Base-by-base conservation (phyloP, 2,797 vertebrate species). In the Chrysolophus pictus region DNA sequence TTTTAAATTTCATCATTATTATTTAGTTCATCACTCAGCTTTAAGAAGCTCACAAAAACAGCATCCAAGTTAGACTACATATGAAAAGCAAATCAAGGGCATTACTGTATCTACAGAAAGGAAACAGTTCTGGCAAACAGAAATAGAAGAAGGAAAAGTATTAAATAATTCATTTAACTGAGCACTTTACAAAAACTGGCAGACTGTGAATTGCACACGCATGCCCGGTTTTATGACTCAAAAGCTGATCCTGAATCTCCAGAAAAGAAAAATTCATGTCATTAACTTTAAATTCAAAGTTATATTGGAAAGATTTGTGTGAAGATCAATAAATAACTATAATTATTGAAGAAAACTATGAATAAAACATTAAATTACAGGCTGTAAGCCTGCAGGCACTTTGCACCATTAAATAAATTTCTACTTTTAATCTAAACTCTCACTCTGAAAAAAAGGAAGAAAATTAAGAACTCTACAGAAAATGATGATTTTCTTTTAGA, bases 131-230 rank as follows among this genome's bases (percentile, higher is more conserved):
- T 89, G 71, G n/a, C 84, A 96, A 96, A 95, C 55, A 95, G 77
- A 96, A 96, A 94, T 58, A 93, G 89, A 96, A 74, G 53, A 74
- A 65, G 51, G 12, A 76, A 96, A 96, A 94, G 62, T 90, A 94
- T 95, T 97, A 96, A 97, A 96, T 97, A 97, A 97, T 97, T 97
- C 87, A 97, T 96, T 81, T 24, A 93, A 77, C 28, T 82, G 91
- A 97, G 72, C 47, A 87, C 29, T 93, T 96, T 89, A 67, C 22
- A 94, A 91, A 93, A 96, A 93, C 62, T 58, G 62, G 41, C 68
- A 96, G 49, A 42, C 64, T 78, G 74, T 95, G 74, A 95, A 94
- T 51, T 92, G 60, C 73, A 62, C 80, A 60, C 74, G 59, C 81
- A 88, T 93, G 91, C 92, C 24, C 84, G 35, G 29, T 88, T 96